Evolutionary conservation across 2,113 vertebrate species (phyloP), one percentile per base, ranked within the genome.

Genomic region (Chamaea fasciata): DNA sequence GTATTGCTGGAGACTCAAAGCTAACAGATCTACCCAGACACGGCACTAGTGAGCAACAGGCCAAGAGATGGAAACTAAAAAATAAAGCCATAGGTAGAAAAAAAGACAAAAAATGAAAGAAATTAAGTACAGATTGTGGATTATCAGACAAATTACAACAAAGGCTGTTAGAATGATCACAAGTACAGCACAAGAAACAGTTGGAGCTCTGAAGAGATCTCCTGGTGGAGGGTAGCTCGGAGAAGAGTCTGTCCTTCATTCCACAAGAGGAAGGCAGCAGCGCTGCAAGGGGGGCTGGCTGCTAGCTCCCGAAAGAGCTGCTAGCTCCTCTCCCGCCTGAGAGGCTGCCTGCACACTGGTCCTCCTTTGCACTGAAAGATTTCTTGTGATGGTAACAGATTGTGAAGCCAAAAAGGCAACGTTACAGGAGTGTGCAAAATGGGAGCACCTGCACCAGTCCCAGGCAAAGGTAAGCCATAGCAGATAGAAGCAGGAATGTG

Each of bases 211-310:
- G 49, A 71, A 41, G 31, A 73, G 22, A 15, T 52, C 37, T 69
- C 2, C 4, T 41, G 10, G 15, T 50, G 5, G 21, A 87, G 3
- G 3, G 16, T 4, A 84, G 35, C 17, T 78, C 31, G 0, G 0
- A 53, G 63, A 52, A 65, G 22, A 9, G 7, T 52, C 44, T 85
- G 27, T 44, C 11, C 27, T 59, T 44, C 1, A 1, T 17, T 8
- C 44, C 11, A 2, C 20, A 33, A 59, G 11, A 26, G 8, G 42
- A 90, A 87, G 68, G 42, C 39, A 92, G 73, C 23, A 70, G 15
- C 23, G 6, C 31, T 59, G 28, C 46, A 37, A 42, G 14, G 22
- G 9, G 23, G 6, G 14, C 28, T 60, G 6, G 14, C 30, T 65
- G 27, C 20, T 37, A 15, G 15, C 33, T 92, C 33, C 59, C 60